Conservation (phyloP, 2,888 invertebrate species). For the Napeogenes inachia region DNA sequence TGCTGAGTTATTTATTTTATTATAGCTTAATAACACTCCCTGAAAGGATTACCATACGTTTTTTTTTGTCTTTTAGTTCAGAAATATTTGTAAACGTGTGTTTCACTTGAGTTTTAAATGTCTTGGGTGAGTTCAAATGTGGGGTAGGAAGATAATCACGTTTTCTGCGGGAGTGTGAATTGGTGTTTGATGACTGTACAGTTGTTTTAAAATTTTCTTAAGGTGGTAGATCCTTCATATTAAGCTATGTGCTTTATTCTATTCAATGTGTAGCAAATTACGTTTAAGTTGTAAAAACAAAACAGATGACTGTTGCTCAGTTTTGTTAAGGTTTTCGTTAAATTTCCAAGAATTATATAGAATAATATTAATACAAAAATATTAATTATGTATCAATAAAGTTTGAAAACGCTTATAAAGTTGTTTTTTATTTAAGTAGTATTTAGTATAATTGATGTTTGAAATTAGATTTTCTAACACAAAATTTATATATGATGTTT, state of each 20-base stretch:
- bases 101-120: neutral
- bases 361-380: slow-evolving; percentile 30
- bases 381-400: slow-evolving; percentile 30
- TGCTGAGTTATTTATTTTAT: slow-evolving; percentile 14
- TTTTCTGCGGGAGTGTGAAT: slow-evolving; percentile 20
- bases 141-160: slow-evolving; percentile 12
- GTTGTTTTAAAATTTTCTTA: slow-evolving; percentile 22
- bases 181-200: slow-evolving; percentile 25
- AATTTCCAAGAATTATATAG: slow-evolving; percentile 31
- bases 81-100: neutral
- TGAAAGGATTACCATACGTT: slow-evolving; percentile 9
- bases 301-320: slow-evolving; percentile 26
- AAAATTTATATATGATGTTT: no score
- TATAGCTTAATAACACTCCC: neutral
- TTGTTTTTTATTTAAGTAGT: slow-evolving; percentile 14
- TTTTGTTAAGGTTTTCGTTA: slow-evolving; percentile 30
- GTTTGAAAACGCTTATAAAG: slow-evolving; percentile 27
- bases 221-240: slow-evolving; percentile 25
- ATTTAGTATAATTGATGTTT: neutral
- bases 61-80: slow-evolving; percentile 3
- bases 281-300: slow-evolving; percentile 27
- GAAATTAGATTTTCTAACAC: neutral
- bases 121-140: neutral
- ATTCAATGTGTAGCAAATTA: slow-evolving; percentile 28
- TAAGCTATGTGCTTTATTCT: slow-evolving; percentile 29